Evolutionary conservation across 92 coral and sea anemone genomes (phyloP).

Genomic region (Diadumene lineata): DNA sequence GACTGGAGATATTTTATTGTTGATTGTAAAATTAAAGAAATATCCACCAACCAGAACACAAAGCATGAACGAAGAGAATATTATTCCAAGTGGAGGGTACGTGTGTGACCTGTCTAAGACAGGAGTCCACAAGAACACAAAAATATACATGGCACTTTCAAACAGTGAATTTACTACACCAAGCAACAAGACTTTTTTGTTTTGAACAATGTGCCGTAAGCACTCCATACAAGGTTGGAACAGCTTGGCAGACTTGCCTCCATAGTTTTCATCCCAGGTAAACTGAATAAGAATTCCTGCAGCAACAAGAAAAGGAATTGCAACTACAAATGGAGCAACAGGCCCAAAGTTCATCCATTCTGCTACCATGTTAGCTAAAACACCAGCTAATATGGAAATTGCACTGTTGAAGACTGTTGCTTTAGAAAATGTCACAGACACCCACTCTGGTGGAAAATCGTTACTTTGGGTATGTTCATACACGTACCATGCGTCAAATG

Average conservation of each 20-base stretch:
- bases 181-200: slow-evolving; percentile 74
- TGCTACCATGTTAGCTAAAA: slow-evolving; percentile 76
- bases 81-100: slow-evolving; percentile 86
- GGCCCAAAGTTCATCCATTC: slow-evolving; percentile 97
- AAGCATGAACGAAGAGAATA: slow-evolving; percentile 93
- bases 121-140: slow-evolving; percentile 98
- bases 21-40: slow-evolving; percentile 67
- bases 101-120: slow-evolving; percentile 84
- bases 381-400: slow-evolving; percentile 84
- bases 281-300: slow-evolving; percentile 77
- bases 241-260: slow-evolving; percentile 71
- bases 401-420: slow-evolving; percentile 93
- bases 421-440: slow-evolving; percentile 84
- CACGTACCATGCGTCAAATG: slow-evolving; percentile 97
- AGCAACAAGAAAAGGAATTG: slow-evolving; percentile 81
- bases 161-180: slow-evolving; percentile 90
- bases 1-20: slow-evolving; percentile 66
- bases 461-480: slow-evolving; percentile 94
- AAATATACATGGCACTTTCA: slow-evolving; percentile 96
- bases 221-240: slow-evolving; percentile 90
- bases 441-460: slow-evolving; percentile 94
- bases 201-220: slow-evolving; percentile 81
- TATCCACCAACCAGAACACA: slow-evolving; percentile 90
- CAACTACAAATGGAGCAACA: slow-evolving; percentile 92
- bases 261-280: slow-evolving; percentile 98